Conservation (phyloP, 2,888 invertebrate species). For the Hyposoter dolosus region DNA sequence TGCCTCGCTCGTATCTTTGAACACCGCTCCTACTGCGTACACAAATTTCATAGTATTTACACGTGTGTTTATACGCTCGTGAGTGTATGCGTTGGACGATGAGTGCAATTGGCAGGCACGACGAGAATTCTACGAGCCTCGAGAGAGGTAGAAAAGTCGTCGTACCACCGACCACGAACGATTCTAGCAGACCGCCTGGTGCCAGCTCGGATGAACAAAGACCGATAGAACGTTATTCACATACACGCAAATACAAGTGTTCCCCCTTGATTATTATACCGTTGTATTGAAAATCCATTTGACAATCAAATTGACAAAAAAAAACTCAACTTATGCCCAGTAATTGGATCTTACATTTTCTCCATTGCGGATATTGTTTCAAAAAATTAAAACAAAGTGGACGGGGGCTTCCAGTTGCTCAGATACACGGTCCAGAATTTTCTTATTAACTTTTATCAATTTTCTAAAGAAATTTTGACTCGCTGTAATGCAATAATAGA, state of each 20-base stretch:
- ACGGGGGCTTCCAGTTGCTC: background rate
- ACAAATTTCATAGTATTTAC: conserved; percentile 44
- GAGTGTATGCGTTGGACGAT: conserved; percentile 17
- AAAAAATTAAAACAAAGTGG: background rate
- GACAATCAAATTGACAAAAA: background rate
- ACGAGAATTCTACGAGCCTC: conserved; percentile 61
- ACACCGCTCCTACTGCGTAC: conserved; percentile 12
- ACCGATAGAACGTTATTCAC: conserved; percentile 22
- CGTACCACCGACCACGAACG: conserved; percentile 65
- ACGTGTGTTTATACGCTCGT: conserved; percentile 32
- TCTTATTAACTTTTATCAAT: background rate
- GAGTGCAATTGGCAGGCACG: conserved; percentile 66
- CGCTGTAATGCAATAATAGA: background rate
- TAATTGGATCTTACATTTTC: background rate
- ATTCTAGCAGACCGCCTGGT: conserved; percentile 83
- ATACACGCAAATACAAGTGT: background rate
- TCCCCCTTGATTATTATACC: background rate
- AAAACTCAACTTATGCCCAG: background rate
- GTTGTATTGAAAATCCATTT: conserved; percentile 1
- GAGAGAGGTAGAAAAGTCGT: conserved; percentile 52
- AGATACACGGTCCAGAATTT: background rate
- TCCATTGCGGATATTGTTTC: background rate
- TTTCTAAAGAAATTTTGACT: background rate
- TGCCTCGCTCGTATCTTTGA: conserved; percentile 19
- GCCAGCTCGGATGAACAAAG: conserved; percentile 75